Percentiles rank a stretch among this genome's conserved stretches.
Evolutionary conservation across 2,113 vertebrate species (phyloP).

Genomic region (Cyphomyrus discorhynchus): DNA sequence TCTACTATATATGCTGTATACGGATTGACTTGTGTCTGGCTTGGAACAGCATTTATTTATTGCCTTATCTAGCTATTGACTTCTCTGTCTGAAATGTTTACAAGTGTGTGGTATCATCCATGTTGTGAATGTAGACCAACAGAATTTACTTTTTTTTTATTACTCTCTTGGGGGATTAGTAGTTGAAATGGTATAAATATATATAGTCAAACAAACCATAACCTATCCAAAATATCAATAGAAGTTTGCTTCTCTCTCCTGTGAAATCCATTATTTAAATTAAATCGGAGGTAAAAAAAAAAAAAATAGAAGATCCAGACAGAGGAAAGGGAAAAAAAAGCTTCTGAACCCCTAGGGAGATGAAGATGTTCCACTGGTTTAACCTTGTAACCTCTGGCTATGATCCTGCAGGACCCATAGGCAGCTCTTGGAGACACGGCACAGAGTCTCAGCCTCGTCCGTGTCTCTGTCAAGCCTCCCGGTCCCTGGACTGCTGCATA

Average conservation of each 20-base stretch:
- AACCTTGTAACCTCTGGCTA: neutral
- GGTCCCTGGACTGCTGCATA: neutral
- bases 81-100: neutral
- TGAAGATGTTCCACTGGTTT: neutral
- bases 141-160: neutral
- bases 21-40: neutral
- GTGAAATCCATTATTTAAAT: neutral
- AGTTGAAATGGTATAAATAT: neutral
- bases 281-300: neutral
- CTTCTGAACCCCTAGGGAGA: neutral
- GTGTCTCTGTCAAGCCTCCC: neutral
- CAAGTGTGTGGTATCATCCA: neutral
- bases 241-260: neutral
- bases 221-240: neutral
- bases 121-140: neutral
- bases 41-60: neutral
- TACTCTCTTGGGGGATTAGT: neutral
- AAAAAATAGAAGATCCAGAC: neutral
- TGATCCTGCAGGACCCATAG: neutral
- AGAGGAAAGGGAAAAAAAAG: neutral
- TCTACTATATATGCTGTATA: neutral
- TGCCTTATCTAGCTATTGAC: neutral
- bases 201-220: neutral
- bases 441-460: neutral
- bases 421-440: neutral